Evolutionary conservation across 2,888 invertebrate genomes (phyloP).

Genomic region (Cabera pusaria): DNA sequence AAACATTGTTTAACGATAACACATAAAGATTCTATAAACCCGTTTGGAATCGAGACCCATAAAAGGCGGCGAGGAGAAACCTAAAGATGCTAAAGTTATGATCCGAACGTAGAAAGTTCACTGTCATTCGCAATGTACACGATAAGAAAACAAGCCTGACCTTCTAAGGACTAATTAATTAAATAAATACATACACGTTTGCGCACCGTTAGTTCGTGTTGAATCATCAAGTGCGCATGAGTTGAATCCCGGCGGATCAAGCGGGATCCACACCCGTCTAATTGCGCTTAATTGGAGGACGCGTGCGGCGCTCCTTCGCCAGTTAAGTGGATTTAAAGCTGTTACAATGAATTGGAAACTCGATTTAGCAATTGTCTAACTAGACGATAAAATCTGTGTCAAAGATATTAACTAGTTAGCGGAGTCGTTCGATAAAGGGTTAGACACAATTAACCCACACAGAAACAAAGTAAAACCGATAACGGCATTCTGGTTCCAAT

Average conservation of each 20-base stretch:
- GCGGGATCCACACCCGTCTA: constrained; percentile 51
- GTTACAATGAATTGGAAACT: constrained; percentile 48
- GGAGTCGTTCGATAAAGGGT: constrained; percentile 3
- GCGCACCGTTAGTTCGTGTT: constrained; percentile 8
- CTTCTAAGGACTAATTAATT: constrained; percentile 15
- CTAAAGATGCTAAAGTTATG: constrained; percentile 5
- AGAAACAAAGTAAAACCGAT: background rate
- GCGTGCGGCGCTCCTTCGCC: constrained; percentile 49
- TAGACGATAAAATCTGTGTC: constrained; percentile 43
- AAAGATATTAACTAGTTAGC: constrained; percentile 26
- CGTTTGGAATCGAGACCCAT: constrained; percentile 3
- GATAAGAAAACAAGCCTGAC: constrained; percentile 8
- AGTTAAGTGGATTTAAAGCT: constrained; percentile 68
- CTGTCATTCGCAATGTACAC: constrained; percentile 6
- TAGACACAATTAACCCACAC: constrained; percentile 5
- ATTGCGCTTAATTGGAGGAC: constrained; percentile 69
- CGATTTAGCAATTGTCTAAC: constrained; percentile 51
- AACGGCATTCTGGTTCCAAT: too few species aligned
- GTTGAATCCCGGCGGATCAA: constrained; percentile 57
- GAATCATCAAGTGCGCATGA: constrained; percentile 29
- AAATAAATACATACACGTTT: constrained; percentile 7
- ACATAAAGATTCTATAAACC: constrained; percentile 5
- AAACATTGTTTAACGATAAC: constrained; percentile 10
- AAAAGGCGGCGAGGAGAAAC: constrained; percentile 13
- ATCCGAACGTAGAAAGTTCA: constrained; percentile 9